Base-by-base conservation (phyloP, 2,113 vertebrate genomes). In the Hippocampus abdominalis region DNA sequence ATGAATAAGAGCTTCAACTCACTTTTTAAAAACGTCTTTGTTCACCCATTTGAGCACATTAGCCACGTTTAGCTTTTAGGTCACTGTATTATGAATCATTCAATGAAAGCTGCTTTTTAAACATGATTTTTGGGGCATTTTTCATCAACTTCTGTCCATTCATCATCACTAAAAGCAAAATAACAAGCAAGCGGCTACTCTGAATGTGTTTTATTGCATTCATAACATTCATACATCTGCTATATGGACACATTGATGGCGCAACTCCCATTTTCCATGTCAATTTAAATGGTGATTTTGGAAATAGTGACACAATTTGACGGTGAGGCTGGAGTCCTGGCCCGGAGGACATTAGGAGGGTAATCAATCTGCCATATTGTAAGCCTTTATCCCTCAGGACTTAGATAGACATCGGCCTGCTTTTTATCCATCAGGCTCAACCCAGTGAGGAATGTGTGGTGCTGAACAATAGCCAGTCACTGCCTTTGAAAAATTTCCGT, bases 361-460 rank as follows among this genome's bases (percentile, higher is more conserved):
- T 78, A 81, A 84, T 87, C 81, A 80, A 80, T 87, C 83, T 48
- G 81, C 69, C 81, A 85, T 81, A 79, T 87, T 80, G 80, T 76
- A 60, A 81, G 73, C 64, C 79, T 64, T 76, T 74, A 74, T 82
- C 75, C 68, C 76, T 71, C 81, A 61, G 48, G 8, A 73, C 63
- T 18, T 68, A 86, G 82, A 88, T 82, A 84, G 40, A 80, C 76
- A 87, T 71, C 84, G 72, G 82, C 10, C 73, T 80, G 73, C 0
- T 74, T 76, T 84, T 46, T 75, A 72, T 84, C 77, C 72, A 46
- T 56, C 66, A 64, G 66, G 72, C 69, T 42, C 68, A 68, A 44
- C 67, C 69, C 69, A 60, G 57, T 59, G 78, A 64, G 77, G 70
- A 76, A 81, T 81, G 76, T 77, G 79, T 73, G 2, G 21, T 76